These are phyloP conservation scores for Tetramorium simillimum DNA, from an alignment of 1,140 invertebrate species.

Conservation along the genomic window DNA sequence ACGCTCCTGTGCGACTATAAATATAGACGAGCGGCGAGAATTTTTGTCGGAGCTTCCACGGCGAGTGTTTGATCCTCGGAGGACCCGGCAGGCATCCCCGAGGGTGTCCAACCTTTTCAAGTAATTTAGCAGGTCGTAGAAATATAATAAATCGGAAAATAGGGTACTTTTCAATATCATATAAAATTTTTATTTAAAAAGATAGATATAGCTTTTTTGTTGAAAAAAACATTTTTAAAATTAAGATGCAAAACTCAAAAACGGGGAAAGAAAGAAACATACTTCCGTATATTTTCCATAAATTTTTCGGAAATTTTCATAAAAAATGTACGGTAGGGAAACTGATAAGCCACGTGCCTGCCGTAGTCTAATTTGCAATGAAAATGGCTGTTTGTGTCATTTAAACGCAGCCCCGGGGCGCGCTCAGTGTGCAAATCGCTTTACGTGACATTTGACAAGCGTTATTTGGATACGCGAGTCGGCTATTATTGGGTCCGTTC, in stretches of 20 bases:
- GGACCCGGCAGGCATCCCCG: no score
- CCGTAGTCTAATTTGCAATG: background rate
- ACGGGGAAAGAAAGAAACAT: background rate
- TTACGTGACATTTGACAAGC: slow-evolving; percentile 29
- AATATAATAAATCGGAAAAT: no score
- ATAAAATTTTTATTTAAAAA: no score
- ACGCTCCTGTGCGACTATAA: background rate
- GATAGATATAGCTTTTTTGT: no score
- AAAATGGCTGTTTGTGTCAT: slow-evolving; percentile 13
- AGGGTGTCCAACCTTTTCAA: background rate
- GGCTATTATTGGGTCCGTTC: slow-evolving; percentile 38
- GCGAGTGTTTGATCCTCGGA: background rate
- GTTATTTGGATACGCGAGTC: slow-evolving; percentile 16
- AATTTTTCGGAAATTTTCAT: background rate
- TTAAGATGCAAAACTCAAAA: no score
- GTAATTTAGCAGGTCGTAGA: no score
- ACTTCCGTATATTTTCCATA: background rate
- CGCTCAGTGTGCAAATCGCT: slow-evolving; percentile 3
- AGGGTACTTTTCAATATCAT: no score
- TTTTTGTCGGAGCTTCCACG: background rate
- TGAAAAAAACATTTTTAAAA: no score
- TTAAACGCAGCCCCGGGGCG: background rate
- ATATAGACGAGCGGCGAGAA: slow-evolving; percentile 1
- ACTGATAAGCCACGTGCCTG: background rate
- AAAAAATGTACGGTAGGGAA: background rate